Conservation (phyloP, 2,797 vertebrate species). For the Sebastes wilsoni region DNA sequence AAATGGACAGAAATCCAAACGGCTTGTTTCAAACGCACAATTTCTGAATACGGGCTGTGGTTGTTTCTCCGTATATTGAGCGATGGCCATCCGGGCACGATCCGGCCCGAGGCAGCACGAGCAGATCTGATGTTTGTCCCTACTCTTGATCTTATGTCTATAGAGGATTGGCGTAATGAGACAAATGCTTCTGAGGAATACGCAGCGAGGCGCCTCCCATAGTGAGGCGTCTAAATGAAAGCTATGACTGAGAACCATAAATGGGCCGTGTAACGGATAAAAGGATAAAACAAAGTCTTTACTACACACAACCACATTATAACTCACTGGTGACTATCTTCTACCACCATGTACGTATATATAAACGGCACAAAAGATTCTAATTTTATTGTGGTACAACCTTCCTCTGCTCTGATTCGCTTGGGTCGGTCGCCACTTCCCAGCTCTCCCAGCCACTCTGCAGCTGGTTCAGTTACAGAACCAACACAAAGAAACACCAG, state of each 20-base stretch:
- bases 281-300: neutral
- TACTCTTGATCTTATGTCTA: neutral
- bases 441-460: constrained; percentile 63
- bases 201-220: neutral
- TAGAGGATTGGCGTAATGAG: neutral
- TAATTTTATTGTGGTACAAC: constrained; percentile 34
- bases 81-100: too few relatives aligned
- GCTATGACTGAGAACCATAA: neutral
- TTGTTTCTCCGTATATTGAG: too few relatives aligned
- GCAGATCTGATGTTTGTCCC: too few relatives aligned
- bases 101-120: too few relatives aligned
- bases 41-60: too few relatives aligned
- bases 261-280: too few relatives aligned
- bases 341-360: neutral
- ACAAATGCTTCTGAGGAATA: neutral
- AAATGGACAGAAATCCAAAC: too few relatives aligned
- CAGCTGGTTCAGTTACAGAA: constrained; percentile 29
- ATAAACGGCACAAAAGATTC: neutral
- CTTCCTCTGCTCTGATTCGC: constrained; percentile 53
- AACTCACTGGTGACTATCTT: neutral
- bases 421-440: constrained; percentile 42
- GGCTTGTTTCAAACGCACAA: too few relatives aligned
- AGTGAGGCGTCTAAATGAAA: neutral
- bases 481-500: constrained; percentile 13
- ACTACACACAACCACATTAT: neutral